Base-by-base conservation (phyloP, 2,888 invertebrate species). In the Dendrolimus pini region DNA sequence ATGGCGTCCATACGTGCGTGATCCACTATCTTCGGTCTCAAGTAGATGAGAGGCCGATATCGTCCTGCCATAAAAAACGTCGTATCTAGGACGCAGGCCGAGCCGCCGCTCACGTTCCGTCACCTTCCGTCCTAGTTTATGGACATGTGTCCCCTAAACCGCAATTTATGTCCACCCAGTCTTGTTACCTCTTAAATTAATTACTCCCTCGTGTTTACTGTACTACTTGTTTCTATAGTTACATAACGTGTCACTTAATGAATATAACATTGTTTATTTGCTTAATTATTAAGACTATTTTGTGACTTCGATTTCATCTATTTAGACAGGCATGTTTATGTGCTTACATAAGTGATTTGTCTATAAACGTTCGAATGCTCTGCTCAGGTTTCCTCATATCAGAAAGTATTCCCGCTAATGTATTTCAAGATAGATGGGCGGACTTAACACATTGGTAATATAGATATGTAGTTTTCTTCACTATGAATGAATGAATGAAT, bases 51-150 rank as follows among this genome's bases (percentile, higher is more conserved):
- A 76, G 80, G 76, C 82, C 80, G 87, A 89, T 89, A 88, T 77
- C 77, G 82, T 81, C 82, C 84, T 81, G 78, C 80, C 82, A 83
- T 88, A 89, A 89, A 89, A 87, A 87, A 81, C 72, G 69, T 73
- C 76, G 77, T 77, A 85, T 82, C 77, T 87, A 80, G 88, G 85
- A 75, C 85, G 71, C 78, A 77, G 73, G 68, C 73, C 68, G 66
- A 64, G 66, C 65, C 66, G 60, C 62, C 69, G 74, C 72, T 70
- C 75, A 75, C 79, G 80, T 78, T 72, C 77, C 75, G 74, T 84
- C 84, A 85, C 85, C 82, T 82, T 78, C 72, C 78, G 78, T 71
- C 78, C 80, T 75, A 82, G 71, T 87, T 86, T 86, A 85, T 83
- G 79, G 77, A 77, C 80, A 73, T 62, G 68, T 80, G 84, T 83